These are phyloP conservation scores for Encarsia formosa DNA, from an alignment of 2,888 invertebrate species.

Conservation along the genomic window DNA sequence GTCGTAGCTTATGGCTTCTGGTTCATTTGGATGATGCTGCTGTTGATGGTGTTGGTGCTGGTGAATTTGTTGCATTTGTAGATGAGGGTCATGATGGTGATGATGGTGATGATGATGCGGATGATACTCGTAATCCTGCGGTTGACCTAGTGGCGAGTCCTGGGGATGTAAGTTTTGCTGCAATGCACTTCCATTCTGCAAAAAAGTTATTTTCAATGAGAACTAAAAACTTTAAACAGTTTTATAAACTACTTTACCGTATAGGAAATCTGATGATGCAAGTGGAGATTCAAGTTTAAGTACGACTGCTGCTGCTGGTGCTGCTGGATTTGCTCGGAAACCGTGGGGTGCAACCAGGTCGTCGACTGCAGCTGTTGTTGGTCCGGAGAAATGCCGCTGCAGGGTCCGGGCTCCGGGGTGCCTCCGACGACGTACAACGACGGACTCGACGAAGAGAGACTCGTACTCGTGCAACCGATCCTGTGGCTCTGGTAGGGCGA, in stretches of 20 bases:
- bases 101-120: conserved; percentile 35
- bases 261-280: conserved; percentile 47
- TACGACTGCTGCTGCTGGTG: conserved; percentile 55
- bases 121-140: conserved; percentile 24
- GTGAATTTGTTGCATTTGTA: conserved; percentile 25
- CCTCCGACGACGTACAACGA: conserved; percentile 26
- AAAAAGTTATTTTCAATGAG: neutral
- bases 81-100: conserved; percentile 22
- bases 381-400: conserved; percentile 38
- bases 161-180: conserved; percentile 56
- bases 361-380: conserved; percentile 54
- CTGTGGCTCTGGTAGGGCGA: conserved; percentile 35
- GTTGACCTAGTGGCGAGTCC: conserved; percentile 25
- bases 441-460: conserved; percentile 21
- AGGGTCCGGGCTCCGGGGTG: neutral
- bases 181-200: conserved; percentile 20
- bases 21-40: neutral
- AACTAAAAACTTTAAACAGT: neutral
- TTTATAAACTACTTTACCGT: conserved; percentile 11
- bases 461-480: conserved; percentile 19
- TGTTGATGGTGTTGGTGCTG: conserved; percentile 18
- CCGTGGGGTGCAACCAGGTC: conserved; percentile 45
- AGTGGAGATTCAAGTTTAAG: conserved; percentile 46
- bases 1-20: conserved; percentile 18
- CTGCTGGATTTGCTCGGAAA: conserved; percentile 57